Evolutionary conservation across 2,888 invertebrate species (phyloP), one percentile per base, ranked within the genome.

Genomic region (Gisinianus flammeolus): DNA sequence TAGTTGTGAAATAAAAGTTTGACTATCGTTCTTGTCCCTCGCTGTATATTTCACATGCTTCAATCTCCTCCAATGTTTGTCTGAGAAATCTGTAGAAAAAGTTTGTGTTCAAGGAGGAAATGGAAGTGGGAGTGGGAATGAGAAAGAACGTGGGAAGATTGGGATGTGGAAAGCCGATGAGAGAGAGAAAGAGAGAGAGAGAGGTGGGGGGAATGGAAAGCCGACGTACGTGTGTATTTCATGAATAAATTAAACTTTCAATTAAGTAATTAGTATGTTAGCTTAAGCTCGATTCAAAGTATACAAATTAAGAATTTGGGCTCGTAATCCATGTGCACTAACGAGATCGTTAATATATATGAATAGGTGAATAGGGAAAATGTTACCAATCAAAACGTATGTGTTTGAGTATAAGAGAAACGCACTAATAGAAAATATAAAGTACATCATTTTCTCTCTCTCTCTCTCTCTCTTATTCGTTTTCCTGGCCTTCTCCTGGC

Each of bases 231-330:
- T n/a, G 33, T 67, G 33, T 2, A 58, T 58, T 31, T 30, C 8
- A 67, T 67, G 67, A 31, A 67, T 67, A 67, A 67, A 33, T 67
- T 67, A 67, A 30, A 67, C 3, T 19, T 33, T 31, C 19, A 67
- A 67, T 67, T 33, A 67, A 67, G 67, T n/a, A 33, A 67, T 67
- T 67, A 67, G 67, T 22, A 33, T 22, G 56, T 58, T 31, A 58
- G 31, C 58, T 31, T 58, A 33, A 2, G 31, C 72, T 58, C 22
- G 26, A 71, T 58, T 71, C 56, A 71, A 58, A 30, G 71, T 22
- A 58, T 16, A 52, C 58, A 31, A 70, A 70, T 70, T 70, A 70
- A 70, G 70, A 70, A 70, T 70, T 52, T 70, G 24, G 4, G 28
- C n/a, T 28, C 16, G 2, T 70, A 70, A 70, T 70, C 33, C 72